Evolutionary conservation across 2,113 vertebrate species (phyloP), one percentile per base, ranked within the genome.

Genomic region (Delphinapterus leucas): DNA sequence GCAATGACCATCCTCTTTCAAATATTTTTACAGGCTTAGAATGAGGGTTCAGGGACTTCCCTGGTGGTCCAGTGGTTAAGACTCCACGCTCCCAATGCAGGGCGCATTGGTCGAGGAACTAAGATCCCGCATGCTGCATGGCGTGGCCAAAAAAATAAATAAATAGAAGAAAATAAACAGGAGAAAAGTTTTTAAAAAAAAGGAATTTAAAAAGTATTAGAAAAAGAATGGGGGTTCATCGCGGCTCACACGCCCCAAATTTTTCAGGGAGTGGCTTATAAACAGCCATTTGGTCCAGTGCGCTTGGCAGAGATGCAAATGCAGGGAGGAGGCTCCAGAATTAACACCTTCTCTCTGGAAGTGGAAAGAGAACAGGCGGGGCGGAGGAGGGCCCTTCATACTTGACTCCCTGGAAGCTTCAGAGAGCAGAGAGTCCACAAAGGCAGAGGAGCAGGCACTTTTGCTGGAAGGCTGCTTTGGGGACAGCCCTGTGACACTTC

Each of bases 231-330:
- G 47, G 31, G 55, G 31, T 31, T 61, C 10, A 2, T 0, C 33
- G 58, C 4, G 6, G 20, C 26, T 44, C 4, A 12, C 21, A 14
- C 3, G 0, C 23, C 6, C 73, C 15, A 3, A 9, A 0, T 6
- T 36, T 91, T 83, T 44, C 21, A 95, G 49, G 1, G 33, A 79
- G 44, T 33, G 58, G 65, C 13, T 60, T 58, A 21, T 67, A 77
- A 28, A 77, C 0, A 0, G 20, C 79, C 9, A 0, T 23, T 33
- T 73, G 90, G 61, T 85, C 26, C 15, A 13, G 55, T 47, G 10
- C 0, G 0, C 38, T 41, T 61, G 70, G n/a, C 63, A 65, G 93
- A 82, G 73, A 41, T 49, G 61, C 38, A 28, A 36, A 61, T 1
- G 0, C 33, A 36, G n/a, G n/a, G 18, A 60, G 10, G 10, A 11